Base-by-base conservation (phyloP, 2,797 vertebrate species). In the Lepus oiostolus region DNA sequence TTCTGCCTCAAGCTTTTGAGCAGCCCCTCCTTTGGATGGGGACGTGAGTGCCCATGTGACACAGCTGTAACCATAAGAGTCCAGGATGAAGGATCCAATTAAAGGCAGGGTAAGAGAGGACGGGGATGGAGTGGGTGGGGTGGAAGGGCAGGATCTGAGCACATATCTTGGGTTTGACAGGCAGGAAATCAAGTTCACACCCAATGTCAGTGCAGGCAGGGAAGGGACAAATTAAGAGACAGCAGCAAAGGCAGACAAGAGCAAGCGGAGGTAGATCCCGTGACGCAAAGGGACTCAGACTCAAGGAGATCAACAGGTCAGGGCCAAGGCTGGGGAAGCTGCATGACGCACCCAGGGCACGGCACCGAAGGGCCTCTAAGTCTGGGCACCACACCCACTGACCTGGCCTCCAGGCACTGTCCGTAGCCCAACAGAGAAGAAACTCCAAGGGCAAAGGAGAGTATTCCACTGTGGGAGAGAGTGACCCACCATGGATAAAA, bases 281-380 rank as follows among this genome's bases (percentile, higher is more conserved):
- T 17, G 19, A 70, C 35, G n/a, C 8, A 75, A 70, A 47, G 58
- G 35, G 22, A 75, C 13, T 14, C 84, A 58, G 80, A 35, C 21
- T 47, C 50, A 19, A 72, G 93, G 58, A 68, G 32, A 26, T 35
- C 7, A 9, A 63, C 8, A 32, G 58, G 71, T 35, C 35, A 60
- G 67, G 28, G 16, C 32, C 13, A 47, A 63, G 52, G 42, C 38
- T 22, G 10, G 32, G 6, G 16, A 38, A 70, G 12, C 5, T 1
- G 1, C 4, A 0, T 11, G 52, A 54, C 14, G 13, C 0, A 0
- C 19, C 17, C 0, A 13, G 58, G 11, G 21, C 17, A 28, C 12
- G 9, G 30, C 2, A 50, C 10, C 38, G 24, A 6, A 2, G 35
- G 70, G 17, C 79, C 12, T 54, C 11, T n/a, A 7, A 32, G 21